Conservation (phyloP, 2,888 invertebrate species). For the Punctoribates punctum region DNA sequence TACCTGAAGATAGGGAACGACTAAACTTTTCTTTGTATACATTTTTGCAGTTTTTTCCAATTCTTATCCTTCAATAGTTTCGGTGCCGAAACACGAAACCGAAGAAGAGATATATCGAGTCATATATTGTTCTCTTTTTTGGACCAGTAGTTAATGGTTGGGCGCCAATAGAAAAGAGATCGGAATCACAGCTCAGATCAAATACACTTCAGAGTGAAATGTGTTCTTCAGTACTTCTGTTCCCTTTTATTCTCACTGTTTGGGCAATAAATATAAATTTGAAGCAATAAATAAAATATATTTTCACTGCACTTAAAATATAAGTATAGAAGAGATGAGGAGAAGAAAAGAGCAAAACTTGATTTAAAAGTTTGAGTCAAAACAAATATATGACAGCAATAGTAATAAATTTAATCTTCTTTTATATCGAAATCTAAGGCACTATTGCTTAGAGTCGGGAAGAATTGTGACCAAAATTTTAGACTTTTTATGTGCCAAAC, state of each 20-base stretch:
- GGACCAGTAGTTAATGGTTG: neutral
- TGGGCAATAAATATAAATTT: neutral
- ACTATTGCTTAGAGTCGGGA: neutral
- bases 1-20: too few species aligned
- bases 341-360: neutral
- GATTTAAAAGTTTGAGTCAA: neutral
- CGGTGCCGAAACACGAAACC: too few species aligned
- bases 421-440: neutral
- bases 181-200: neutral
- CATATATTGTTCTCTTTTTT: neutral
- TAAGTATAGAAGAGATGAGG: too few species aligned
- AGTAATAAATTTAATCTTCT: neutral
- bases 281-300: neutral
- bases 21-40: too few species aligned
- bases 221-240: neutral
- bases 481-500: neutral
- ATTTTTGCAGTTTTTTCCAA: too few species aligned
- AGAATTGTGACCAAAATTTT: neutral
- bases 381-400: neutral
- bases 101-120: neutral
- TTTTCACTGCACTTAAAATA: conserved; percentile 1
- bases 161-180: neutral
- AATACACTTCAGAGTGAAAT: neutral
- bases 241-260: neutral
- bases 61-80: too few species aligned